A percentile compares a stretch with the other conserved stretches of the same genome.
Evolutionary conservation across 2,113 vertebrate species (phyloP).

Genomic region (Rhinolophus sinicus): DNA sequence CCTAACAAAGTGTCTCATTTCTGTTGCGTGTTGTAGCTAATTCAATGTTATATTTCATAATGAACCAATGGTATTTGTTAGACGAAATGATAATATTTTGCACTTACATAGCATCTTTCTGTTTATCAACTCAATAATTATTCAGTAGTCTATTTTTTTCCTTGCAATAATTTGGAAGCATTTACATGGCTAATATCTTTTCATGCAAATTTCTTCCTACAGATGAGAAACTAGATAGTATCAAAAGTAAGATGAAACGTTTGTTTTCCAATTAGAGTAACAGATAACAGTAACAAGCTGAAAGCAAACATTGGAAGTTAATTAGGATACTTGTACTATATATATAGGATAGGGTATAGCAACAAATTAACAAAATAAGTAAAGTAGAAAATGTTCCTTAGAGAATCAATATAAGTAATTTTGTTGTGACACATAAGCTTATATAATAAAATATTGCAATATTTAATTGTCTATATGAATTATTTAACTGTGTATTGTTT

Average conservation of each 20-base stretch:
- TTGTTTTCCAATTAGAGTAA: conserved; percentile 53
- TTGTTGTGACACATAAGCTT: background rate
- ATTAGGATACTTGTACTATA: background rate
- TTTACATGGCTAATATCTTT: conserved; percentile 58
- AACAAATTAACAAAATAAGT: background rate
- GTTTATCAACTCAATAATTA: conserved; percentile 64
- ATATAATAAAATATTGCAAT: background rate
- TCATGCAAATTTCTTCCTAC: conserved; percentile 43
- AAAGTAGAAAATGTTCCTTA: background rate
- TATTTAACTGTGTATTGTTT: background rate
- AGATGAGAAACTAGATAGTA: conserved; percentile 45
- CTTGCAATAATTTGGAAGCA: conserved; percentile 61
- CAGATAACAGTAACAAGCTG: background rate
- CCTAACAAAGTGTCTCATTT: conserved; percentile 59
- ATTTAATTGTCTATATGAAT: background rate
- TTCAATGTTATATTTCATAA: conserved; percentile 65
- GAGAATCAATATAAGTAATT: background rate
- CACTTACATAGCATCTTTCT: conserved; percentile 41
- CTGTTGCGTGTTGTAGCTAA: conserved; percentile 62
- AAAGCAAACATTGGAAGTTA: background rate
- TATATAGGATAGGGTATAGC: background rate
- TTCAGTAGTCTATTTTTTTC: conserved; percentile 27
- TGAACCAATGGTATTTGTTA: conserved; percentile 62
- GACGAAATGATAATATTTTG: conserved; percentile 67
- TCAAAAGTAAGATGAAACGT: conserved; percentile 55